Evolutionary conservation across 2,113 vertebrate species (phyloP).

Genomic region (Dipodomys ordii): DNA sequence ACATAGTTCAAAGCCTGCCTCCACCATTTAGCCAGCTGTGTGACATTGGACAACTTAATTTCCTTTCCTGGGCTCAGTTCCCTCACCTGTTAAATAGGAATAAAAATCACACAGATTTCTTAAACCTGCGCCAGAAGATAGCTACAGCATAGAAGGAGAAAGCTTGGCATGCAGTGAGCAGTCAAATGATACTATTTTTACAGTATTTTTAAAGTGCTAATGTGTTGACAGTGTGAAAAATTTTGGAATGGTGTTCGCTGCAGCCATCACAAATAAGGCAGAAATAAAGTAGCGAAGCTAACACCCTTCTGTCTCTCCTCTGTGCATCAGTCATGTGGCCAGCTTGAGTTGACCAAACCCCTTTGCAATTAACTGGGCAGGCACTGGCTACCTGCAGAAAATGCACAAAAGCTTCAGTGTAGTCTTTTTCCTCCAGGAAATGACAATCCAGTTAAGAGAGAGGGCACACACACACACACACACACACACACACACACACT

Average conservation of each 20-base stretch:
- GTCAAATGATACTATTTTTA: background rate
- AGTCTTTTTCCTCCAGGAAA: background rate
- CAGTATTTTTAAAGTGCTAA: background rate
- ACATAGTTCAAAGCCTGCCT: background rate
- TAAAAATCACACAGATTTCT: background rate
- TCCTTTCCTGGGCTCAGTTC: background rate
- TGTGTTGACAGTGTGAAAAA: background rate
- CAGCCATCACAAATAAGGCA: background rate
- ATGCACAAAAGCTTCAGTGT: background rate
- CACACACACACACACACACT: background rate
- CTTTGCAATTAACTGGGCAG: background rate
- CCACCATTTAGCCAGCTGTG: background rate
- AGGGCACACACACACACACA: background rate
- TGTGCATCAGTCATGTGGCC: rapidly evolving
- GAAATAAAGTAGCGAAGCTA: background rate
- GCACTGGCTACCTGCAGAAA: background rate
- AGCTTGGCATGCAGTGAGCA: background rate
- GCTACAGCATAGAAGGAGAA: background rate
- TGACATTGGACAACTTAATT: background rate
- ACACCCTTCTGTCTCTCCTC: background rate
- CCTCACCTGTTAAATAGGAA: background rate
- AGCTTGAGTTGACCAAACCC: background rate
- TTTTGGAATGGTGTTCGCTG: background rate
- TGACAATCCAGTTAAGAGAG: background rate
- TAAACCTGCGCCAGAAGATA: background rate